Conservation (phyloP, 2,113 vertebrate genomes). For the Poeciliopsis prolifica region DNA sequence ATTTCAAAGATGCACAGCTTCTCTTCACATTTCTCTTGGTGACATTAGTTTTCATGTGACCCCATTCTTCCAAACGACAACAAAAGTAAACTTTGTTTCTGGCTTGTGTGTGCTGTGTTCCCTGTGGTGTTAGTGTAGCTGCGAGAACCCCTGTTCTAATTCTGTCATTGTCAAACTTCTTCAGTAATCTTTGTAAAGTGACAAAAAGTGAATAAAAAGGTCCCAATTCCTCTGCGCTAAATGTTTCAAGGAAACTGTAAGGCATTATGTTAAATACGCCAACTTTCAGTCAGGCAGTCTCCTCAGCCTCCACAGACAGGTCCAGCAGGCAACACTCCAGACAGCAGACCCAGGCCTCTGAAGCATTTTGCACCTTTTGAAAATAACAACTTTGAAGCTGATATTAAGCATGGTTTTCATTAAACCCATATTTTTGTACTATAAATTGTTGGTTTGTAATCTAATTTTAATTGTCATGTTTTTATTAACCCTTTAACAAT, state of each 20-base stretch:
- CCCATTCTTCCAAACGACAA: constrained; percentile 67
- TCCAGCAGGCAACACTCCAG: too few relatives aligned
- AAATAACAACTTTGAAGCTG: too few relatives aligned
- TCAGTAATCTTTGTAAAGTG: constrained; percentile 77
- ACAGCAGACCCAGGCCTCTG: too few relatives aligned
- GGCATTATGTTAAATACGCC: too few relatives aligned
- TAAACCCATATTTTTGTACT: too few relatives aligned
- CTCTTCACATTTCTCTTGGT: constrained; percentile 39
- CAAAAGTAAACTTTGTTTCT: constrained; percentile 77
- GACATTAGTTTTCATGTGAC: constrained; percentile 64
- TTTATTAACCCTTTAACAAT: too few relatives aligned
- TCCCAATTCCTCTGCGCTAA: constrained; percentile 64
- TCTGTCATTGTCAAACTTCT: constrained; percentile 83
- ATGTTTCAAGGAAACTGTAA: constrained; percentile 65
- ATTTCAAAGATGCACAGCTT: constrained; percentile 31
- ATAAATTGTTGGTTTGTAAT: too few relatives aligned
- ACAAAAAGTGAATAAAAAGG: constrained; percentile 55
- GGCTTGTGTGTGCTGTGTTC: constrained; percentile 65
- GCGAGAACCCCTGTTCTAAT: constrained; percentile 79
- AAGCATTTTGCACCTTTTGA: too few relatives aligned
- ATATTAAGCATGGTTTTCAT: too few relatives aligned
- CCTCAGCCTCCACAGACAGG: too few relatives aligned
- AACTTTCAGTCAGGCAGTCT: too few relatives aligned
- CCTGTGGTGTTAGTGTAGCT: constrained; percentile 67
- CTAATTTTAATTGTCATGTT: too few relatives aligned